Base-by-base conservation (phyloP, 2,888 invertebrate species). In the Pandemis corylana region DNA sequence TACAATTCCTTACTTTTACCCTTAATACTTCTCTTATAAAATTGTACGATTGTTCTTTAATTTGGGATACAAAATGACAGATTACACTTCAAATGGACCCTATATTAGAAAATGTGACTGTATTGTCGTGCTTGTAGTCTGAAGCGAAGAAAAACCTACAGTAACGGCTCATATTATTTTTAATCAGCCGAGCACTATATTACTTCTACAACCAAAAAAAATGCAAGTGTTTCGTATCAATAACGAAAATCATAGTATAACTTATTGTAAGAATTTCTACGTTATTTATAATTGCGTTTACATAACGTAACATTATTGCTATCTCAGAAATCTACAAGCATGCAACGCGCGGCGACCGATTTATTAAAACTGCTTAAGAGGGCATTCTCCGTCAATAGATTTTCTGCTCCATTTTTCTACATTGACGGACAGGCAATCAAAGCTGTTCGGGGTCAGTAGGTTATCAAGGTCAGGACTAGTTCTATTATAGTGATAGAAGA, bases 401-500 rank as follows among this genome's bases (percentile, higher is more conserved):
- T 65, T 69, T 69, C 59, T 69, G 73, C 65, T 74, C 65, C 65
- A 66, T 63, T 72, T 51, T 53, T 12, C 28, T 15, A 71, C 59
- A 15, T 20, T 53, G 44, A 51, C 36, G 41, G 28, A 51, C 59
- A 46, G 49, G 51, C 61, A 42, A 65, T 69, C 28, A 59, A 56
- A 68, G 28, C 51, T 6, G 65, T 75, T 75, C 20, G 75, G 62
- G 75, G 75, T 75, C 71, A 75, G 61, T 67, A 62, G 75, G 75
- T 66, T 56, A 71, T 63, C 67, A 76, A 76, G 76, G 69, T 76
- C 68, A 73, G 61, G 53, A 69, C 73, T 56, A 68, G 66, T 42
- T 78, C 69, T 77, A 77, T 78, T 79, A 74, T 56, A 78, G 76
- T 66, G 75, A 72, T 75, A 75, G 73, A 73, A 74, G 76, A 77